Conservation (phyloP, 2,888 invertebrate genomes). For the Calameuta filiformis region DNA sequence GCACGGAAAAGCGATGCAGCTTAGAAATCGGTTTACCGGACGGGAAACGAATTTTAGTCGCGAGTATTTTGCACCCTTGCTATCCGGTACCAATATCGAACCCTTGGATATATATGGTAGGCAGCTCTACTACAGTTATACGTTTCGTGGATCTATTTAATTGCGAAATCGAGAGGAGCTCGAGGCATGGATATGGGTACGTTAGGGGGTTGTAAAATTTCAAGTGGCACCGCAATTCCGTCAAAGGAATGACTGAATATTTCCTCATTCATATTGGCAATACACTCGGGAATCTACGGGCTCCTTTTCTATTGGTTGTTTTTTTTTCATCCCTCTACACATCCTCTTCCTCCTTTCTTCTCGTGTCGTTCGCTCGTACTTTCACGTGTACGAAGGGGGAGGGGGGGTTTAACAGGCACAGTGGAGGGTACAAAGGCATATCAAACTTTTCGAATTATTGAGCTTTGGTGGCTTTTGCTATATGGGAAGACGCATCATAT, state of each 20-base stretch:
- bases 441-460: conserved; percentile 58
- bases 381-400: neutral
- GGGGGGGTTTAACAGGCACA: neutral
- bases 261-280: conserved; percentile 34
- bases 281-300: conserved; percentile 29
- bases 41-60: neutral
- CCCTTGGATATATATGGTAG: neutral
- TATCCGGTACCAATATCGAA: neutral
- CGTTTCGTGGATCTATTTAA: neutral
- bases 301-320: neutral
- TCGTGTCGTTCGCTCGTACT: neutral
- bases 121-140: neutral
- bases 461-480: conserved; percentile 32
- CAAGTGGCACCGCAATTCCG: neutral
- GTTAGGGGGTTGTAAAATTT: neutral
- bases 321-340: neutral
- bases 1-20: conserved; percentile 57
- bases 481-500: conserved; percentile 37
- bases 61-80: neutral
- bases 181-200: neutral
- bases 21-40: conserved; percentile 17
- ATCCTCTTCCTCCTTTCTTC: neutral
- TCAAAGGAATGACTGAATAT: neutral
- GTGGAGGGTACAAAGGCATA: conserved; percentile 46
- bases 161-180: neutral